Conservation (phyloP, 2,113 vertebrate genomes). For the Lagopus leucura region DNA sequence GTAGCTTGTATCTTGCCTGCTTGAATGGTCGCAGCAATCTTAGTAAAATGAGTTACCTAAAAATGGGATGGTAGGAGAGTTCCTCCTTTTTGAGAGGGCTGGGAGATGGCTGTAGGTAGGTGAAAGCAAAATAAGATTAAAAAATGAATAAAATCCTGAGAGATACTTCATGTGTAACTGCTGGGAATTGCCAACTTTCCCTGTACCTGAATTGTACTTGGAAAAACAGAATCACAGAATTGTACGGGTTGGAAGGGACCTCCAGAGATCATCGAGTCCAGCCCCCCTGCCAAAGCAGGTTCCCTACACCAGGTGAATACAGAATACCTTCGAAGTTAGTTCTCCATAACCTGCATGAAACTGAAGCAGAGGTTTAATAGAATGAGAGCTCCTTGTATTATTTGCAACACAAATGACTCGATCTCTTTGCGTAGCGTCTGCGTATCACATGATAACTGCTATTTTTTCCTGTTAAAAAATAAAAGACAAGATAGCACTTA, state of each 20-base stretch:
- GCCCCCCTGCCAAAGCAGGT: too few species aligned
- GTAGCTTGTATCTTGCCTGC: conserved; percentile 24
- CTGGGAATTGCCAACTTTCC: not conserved
- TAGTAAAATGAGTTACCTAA: not conserved
- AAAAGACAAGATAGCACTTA: not conserved
- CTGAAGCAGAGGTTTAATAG: not conserved
- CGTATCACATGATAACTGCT: not conserved
- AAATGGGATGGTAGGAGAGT: conserved; percentile 6
- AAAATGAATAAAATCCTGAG: not conserved
- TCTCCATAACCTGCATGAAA: not conserved
- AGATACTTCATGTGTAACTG: not conserved
- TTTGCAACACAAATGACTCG: not conserved
- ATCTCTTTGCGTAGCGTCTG: not conserved
- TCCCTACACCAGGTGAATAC: too few species aligned
- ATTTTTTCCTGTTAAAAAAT: not conserved
- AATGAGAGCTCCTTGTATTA: not conserved
- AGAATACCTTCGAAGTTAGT: not conserved
- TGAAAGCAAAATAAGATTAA: not conserved
- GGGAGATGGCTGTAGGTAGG: not conserved
- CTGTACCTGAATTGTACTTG: not conserved
- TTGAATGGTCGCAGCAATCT: not conserved
- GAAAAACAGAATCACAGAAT: not conserved
- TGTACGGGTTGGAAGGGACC: too few species aligned
- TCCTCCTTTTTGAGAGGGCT: not conserved
- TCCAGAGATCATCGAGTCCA: too few species aligned